A percentile compares a stretch with the other conserved stretches of the same genome.
Conservation (phyloP, 1,140 invertebrate genomes). For the Homalodisca vitripennis region DNA sequence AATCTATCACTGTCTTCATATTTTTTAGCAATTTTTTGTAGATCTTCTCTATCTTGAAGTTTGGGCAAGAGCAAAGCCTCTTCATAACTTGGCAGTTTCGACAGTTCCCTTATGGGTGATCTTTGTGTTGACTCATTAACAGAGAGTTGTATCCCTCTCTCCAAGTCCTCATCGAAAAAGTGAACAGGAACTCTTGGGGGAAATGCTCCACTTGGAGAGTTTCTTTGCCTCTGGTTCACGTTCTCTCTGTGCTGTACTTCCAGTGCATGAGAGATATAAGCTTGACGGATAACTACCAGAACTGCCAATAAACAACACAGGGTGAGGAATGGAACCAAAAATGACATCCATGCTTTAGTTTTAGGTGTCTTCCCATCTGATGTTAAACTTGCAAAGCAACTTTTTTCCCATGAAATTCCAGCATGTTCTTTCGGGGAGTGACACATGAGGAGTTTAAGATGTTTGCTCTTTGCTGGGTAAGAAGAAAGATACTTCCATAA, state of each 20-base stretch:
- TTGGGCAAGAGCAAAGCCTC: constrained; percentile 23
- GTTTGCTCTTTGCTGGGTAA: not conserved
- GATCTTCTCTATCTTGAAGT: not conserved
- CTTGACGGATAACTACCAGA: constrained; percentile 20
- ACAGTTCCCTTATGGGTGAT: constrained; percentile 8
- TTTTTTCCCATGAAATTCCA: constrained; percentile 10
- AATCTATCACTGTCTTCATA: constrained; percentile 17
- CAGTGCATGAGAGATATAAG: not conserved
- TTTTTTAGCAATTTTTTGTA: not conserved
- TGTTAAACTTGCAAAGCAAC: not conserved
- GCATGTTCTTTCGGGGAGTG: constrained; percentile 7
- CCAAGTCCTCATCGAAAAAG: constrained; percentile 14
- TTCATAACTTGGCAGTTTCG: constrained; percentile 22
- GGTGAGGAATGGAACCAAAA: constrained; percentile 3
- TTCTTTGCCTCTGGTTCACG: not conserved
- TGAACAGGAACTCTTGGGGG: not conserved
- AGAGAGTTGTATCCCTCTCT: constrained; percentile 6
- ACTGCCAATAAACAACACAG: constrained; percentile 7
- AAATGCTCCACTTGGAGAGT: not conserved
- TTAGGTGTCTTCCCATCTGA: not conserved
- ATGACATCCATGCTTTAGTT: not conserved
- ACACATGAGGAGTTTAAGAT: constrained; percentile 5
- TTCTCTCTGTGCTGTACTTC: not conserved
- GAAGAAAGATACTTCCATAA: constrained; percentile 16
- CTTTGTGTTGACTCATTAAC: constrained; percentile 15